Evolutionary conservation across 2,113 vertebrate genomes (phyloP), one percentile per base, ranked within the genome.

Genomic region (Podiceps cristatus): DNA sequence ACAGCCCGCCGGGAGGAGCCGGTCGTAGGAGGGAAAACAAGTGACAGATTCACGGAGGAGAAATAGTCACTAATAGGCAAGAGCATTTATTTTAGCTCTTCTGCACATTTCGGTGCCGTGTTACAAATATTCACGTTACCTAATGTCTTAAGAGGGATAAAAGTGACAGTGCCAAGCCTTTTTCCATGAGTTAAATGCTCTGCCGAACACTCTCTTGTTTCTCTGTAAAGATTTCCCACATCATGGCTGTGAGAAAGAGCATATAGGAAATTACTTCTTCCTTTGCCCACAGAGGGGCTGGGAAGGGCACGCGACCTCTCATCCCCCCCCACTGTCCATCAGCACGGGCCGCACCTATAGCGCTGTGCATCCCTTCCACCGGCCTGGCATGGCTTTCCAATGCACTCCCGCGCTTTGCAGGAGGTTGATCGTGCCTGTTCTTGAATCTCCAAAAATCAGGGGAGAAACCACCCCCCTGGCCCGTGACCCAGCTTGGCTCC

Each of bases 401-500:
- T 10, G 5, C 50, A 18, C 9, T 22, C 35, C 35, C 0, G 1
- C 0, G 10, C 74, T 33, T n/a, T 12, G 37, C 37, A 31, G 55
- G 28, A 77, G 20, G 16, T 60, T n/a, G 29, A 49, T 25, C 10
- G 28, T 1, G 2, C 18, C 55, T 20, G 0, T 18, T 45, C 24
- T 37, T 10, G 13, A 68, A 64, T 12, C 24, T 12, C 71, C 5
- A 58, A 25, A 45, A 60, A 50, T 1, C 33, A 28, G 47, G 1
- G 3, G n/a, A 13, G 28, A n/a, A 56, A 79, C 7, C 7, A 14
- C 3, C 27, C 45, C 20, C 5, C 28, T 8, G 40, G 6, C 25
- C 60, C 10, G 0, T 12, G 31, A 4, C 35, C 25, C 31, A 5
- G n/a, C 53, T 4, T 3, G 55, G 62, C 2, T 50, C 60, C 27